Evolutionary conservation across 2,113 vertebrate genomes (phyloP).

Genomic region (Sprattus sprattus): DNA sequence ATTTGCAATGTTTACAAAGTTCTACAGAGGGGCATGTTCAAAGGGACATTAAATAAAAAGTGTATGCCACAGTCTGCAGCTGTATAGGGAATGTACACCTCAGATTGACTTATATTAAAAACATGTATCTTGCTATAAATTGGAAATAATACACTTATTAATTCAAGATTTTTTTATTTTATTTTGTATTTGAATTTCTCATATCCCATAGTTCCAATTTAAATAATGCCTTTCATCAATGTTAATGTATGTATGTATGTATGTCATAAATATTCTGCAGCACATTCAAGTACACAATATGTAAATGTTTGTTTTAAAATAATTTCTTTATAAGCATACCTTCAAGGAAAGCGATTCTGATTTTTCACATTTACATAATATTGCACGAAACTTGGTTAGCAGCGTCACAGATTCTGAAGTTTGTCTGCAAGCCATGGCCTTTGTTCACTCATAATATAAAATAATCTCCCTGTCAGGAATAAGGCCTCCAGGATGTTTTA

Average conservation of each 20-base stretch:
- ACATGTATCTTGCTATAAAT: not conserved
- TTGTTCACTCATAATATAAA: not conserved
- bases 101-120: not conserved
- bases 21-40: not conserved
- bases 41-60: not conserved
- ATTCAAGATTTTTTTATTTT: not conserved
- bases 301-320: not conserved
- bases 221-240: not conserved
- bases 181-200: not conserved
- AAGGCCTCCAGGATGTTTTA: too few relatives aligned
- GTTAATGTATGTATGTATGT: not conserved
- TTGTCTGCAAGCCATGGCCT: not conserved
- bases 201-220: not conserved
- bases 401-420: not conserved
- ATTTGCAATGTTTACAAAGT: not conserved
- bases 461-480: too few relatives aligned
- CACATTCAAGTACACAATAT: not conserved
- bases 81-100: not conserved
- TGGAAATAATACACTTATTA: not conserved
- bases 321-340: not conserved
- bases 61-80: not conserved
- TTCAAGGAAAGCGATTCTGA: not conserved
- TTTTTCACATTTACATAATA: not conserved
- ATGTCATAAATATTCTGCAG: not conserved
- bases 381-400: not conserved